Conservation (phyloP, 2,797 vertebrate species). For the Lophura swinhoii region DNA sequence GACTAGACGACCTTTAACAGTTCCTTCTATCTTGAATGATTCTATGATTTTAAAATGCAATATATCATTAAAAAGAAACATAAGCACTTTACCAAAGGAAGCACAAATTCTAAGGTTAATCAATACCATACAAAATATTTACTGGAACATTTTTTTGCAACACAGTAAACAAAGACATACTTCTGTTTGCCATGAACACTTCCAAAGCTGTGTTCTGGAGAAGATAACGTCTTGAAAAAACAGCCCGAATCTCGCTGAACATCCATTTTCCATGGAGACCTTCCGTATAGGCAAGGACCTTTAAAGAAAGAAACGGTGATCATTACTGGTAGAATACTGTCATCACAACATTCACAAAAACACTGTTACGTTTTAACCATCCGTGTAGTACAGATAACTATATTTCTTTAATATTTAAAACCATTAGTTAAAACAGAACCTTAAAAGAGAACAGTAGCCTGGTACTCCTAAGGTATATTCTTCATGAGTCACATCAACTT, state of each 20-base stretch:
- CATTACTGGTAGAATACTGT: background rate
- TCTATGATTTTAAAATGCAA: background rate
- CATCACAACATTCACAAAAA: background rate
- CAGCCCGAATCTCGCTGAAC: constrained; percentile 98
- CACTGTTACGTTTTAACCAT: background rate
- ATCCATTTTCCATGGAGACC: constrained; percentile 99
- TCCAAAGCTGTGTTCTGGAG: constrained; percentile 96
- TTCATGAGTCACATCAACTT: background rate
- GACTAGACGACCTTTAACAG: background rate
- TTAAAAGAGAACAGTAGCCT: background rate
- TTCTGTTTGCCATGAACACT: constrained; percentile 99
- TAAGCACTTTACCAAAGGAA: background rate
- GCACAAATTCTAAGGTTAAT: background rate
- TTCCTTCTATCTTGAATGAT: background rate
- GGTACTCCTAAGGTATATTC: background rate
- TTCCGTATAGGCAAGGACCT: constrained; percentile 95
- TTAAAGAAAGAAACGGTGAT: constrained; percentile 9
- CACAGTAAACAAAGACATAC: constrained; percentile 78
- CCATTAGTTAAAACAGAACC: background rate
- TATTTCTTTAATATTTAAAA: background rate
- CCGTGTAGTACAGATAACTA: fast-evolving
- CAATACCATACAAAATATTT: background rate
- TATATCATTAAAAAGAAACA: background rate
- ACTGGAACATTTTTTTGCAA: background rate
- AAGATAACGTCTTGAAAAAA: constrained; percentile 93